Conservation (phyloP, 2,888 invertebrate genomes). For the Stegophylla sp. region DNA sequence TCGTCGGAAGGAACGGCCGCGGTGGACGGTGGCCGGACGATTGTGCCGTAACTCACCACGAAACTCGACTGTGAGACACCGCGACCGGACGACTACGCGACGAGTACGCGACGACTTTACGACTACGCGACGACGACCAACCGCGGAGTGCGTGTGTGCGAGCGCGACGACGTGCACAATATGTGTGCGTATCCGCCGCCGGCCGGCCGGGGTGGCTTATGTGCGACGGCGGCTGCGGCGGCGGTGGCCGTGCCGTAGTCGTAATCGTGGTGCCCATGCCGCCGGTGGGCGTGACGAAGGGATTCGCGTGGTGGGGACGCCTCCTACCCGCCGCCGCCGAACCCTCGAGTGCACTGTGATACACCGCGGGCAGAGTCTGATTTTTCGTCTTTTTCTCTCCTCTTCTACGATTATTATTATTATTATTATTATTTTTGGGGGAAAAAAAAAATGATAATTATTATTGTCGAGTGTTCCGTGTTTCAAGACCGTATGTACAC, state of each 20-base stretch:
- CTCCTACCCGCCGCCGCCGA: not conserved
- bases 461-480: too few relatives aligned
- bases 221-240: slow-evolving; percentile 22
- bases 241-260: not conserved
- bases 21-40: not conserved
- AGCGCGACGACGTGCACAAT: slow-evolving; percentile 57
- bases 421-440: too few relatives aligned
- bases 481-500: too few relatives aligned
- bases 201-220: slow-evolving; percentile 56
- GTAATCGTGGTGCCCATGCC: slow-evolving; percentile 23
- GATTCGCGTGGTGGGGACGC: slow-evolving; percentile 55
- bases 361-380: slow-evolving; percentile 5
- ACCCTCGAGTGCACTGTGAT: too few relatives aligned
- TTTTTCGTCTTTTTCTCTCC: slow-evolving; percentile 27
- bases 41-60: too few relatives aligned
- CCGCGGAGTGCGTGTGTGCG: slow-evolving; percentile 40
- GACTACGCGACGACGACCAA: not conserved
- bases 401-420: not conserved
- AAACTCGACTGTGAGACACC: too few relatives aligned
- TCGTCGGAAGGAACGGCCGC: not conserved
- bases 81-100: too few relatives aligned
- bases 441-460: too few relatives aligned
- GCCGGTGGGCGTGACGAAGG: slow-evolving; percentile 55
- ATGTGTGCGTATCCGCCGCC: slow-evolving; percentile 50
- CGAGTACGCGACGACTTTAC: too few relatives aligned